These are phyloP conservation scores for Bactericera cockerelli DNA, from an alignment of 1,140 invertebrate genomes.

Conservation along the genomic window DNA sequence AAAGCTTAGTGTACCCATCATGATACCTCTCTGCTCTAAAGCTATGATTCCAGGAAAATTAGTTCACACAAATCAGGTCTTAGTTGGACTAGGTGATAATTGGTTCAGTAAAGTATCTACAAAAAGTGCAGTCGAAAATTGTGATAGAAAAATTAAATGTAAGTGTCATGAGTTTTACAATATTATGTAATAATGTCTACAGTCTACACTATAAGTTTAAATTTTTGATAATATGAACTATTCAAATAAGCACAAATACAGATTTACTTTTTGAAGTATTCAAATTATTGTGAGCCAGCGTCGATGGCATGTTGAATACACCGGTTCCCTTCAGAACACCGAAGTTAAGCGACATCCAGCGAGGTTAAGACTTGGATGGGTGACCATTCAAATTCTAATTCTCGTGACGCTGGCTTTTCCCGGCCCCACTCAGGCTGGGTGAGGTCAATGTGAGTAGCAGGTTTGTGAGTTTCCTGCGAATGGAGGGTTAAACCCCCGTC, in stretches of 20 bases:
- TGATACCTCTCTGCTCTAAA: conserved; percentile 45
- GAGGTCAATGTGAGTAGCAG: too few relatives aligned
- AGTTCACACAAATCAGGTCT: conserved; percentile 56
- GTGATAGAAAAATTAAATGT: conserved; percentile 42
- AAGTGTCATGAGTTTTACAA: conserved; percentile 20
- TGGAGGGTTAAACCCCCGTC: too few relatives aligned
- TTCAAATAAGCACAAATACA: not conserved
- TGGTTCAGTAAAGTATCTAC: conserved; percentile 53
- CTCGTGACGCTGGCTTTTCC: too few relatives aligned
- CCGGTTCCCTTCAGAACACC: too few relatives aligned
- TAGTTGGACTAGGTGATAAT: conserved; percentile 47
- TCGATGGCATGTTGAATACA: too few relatives aligned
- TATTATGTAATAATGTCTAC: not conserved
- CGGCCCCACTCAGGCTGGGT: too few relatives aligned
- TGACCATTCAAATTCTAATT: too few relatives aligned
- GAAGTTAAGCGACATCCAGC: too few relatives aligned
- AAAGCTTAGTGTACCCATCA: conserved; percentile 30
- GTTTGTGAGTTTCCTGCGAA: too few relatives aligned
- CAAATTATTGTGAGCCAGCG: too few relatives aligned
- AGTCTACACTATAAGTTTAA: not conserved
- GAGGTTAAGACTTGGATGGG: too few relatives aligned
- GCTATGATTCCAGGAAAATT: conserved; percentile 52
- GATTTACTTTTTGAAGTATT: not conserved
- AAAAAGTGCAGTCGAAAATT: conserved; percentile 42
- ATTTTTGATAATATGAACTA: too few relatives aligned